These are phyloP conservation scores for Empidonax alnorum DNA, from an alignment of 2,113 vertebrate genomes.

Conservation along the genomic window DNA sequence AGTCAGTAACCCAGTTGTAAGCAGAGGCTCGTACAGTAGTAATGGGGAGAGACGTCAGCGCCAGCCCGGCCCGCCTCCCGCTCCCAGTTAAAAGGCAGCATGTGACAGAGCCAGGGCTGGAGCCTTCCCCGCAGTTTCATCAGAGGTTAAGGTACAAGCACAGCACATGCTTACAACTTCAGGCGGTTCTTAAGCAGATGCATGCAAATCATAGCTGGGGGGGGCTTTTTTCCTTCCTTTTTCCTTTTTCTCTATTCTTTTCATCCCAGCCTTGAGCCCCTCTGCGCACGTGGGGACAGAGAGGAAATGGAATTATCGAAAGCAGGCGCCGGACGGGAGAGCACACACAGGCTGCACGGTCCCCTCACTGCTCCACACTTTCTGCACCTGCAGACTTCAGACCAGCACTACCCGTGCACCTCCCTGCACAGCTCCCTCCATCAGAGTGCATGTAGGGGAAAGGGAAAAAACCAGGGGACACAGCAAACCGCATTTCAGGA, in stretches of 20 bases:
- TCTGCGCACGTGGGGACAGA: background rate
- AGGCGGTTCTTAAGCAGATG: slow-evolving; percentile 33
- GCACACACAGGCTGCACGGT: background rate
- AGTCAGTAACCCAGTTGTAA: slow-evolving; percentile 58
- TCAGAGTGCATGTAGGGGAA: accelerated
- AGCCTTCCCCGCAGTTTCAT: slow-evolving; percentile 76
- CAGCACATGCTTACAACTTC: slow-evolving; percentile 46
- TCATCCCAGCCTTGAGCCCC: background rate
- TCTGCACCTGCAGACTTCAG: background rate
- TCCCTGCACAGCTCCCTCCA: background rate
- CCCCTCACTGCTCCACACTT: background rate
- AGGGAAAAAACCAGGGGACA: background rate
- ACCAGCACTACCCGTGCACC: background rate
- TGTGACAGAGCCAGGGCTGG: slow-evolving; percentile 70
- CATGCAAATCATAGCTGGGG: slow-evolving; percentile 33
- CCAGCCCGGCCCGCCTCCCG: slow-evolving; percentile 51
- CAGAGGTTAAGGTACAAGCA: slow-evolving; percentile 78
- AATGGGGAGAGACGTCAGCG: slow-evolving; percentile 60
- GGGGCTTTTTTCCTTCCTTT: background rate
- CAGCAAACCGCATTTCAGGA: background rate
- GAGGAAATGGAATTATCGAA: slow-evolving; percentile 28
- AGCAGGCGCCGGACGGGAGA: background rate
- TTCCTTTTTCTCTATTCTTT: background rate
- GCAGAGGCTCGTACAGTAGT: slow-evolving; percentile 63
- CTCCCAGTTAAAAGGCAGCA: slow-evolving; percentile 63